These are phyloP conservation scores for Cheilosia grossa DNA, from an alignment of 2,888 invertebrate genomes.

Conservation along the genomic window DNA sequence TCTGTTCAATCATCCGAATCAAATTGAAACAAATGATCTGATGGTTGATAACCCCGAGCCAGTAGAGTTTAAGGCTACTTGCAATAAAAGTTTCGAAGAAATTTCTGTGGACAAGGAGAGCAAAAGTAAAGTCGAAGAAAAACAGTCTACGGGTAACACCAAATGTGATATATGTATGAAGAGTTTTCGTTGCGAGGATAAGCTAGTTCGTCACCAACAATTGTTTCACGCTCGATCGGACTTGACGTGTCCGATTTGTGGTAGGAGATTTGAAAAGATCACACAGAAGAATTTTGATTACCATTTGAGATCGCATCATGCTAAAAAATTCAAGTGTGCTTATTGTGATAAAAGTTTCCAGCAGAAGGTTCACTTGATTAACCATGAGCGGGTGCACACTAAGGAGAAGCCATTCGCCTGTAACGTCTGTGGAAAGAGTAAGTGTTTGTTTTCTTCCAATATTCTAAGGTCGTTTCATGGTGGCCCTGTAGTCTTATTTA, in stretches of 20 bases:
- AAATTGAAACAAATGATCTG: constrained; percentile 37
- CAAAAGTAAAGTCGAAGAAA: constrained; percentile 4
- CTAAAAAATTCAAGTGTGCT: constrained; percentile 76
- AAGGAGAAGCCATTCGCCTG: constrained; percentile 77
- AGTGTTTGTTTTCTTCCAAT: constrained; percentile 16
- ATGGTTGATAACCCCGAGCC: constrained; percentile 17
- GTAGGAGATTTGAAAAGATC: constrained; percentile 76
- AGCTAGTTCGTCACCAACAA: constrained; percentile 76
- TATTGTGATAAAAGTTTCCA: constrained; percentile 77
- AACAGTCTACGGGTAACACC: constrained; percentile 64
- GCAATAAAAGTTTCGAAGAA: constrained; percentile 39
- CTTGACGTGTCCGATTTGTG: constrained; percentile 76
- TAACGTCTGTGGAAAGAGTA: constrained; percentile 76
- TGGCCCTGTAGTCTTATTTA: too few species aligned
- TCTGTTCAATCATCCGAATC: constrained; percentile 63
- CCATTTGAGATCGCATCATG: constrained; percentile 77
- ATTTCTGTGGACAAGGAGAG: neutral
- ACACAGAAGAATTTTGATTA: constrained; percentile 77
- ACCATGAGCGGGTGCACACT: constrained; percentile 77
- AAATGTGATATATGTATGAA: constrained; percentile 76
- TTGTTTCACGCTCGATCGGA: constrained; percentile 77
- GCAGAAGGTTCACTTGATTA: constrained; percentile 77
- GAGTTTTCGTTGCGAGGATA: constrained; percentile 76
- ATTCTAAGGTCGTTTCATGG: neutral
- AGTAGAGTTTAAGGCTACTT: constrained; percentile 16